phyloP scores from a whole-genome alignment of 1,140 invertebrate species.

The Chironomus tepperi region DNA sequence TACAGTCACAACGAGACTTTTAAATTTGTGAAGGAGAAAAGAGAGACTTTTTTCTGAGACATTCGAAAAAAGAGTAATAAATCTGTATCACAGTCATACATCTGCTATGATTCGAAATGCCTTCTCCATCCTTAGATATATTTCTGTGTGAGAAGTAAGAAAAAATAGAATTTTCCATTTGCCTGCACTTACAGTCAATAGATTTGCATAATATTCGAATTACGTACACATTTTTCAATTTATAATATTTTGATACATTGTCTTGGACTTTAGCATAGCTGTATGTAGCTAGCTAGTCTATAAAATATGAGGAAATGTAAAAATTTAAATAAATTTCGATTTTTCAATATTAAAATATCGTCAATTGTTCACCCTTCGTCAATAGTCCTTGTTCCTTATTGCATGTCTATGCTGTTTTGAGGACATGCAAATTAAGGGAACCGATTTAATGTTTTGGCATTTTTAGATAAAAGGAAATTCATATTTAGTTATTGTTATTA shows the following conservation, averaged over 20 bases:
- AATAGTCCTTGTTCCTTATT: not conserved
- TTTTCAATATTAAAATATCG: no score
- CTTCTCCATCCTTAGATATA: no score
- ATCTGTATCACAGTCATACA: conserved; percentile 12
- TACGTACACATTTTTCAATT: not conserved
- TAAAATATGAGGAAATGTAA: not conserved
- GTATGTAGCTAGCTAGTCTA: no score
- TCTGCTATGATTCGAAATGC: conserved; percentile 12
- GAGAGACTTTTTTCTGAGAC: no score
- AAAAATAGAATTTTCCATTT: not conserved
- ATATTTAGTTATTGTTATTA: not conserved
- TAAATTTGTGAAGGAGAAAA: no score
- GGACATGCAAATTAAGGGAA: conserved; percentile 6
- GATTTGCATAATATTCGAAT: conserved; percentile 14
- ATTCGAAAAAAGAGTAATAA: not conserved
- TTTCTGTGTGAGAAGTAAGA: no score
- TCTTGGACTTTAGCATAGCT: no score
- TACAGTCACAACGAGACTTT: no score
- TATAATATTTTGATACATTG: no score
- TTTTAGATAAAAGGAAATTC: not conserved
- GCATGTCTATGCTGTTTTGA: not conserved
- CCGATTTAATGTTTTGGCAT: not conserved
- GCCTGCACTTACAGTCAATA: not conserved
- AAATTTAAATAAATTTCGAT: not conserved
- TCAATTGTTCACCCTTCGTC: conserved; percentile 6